These are phyloP conservation scores for Caenorhabditis zanzibari DNA, from an alignment of 2,888 invertebrate genomes.

Conservation along the genomic window DNA sequence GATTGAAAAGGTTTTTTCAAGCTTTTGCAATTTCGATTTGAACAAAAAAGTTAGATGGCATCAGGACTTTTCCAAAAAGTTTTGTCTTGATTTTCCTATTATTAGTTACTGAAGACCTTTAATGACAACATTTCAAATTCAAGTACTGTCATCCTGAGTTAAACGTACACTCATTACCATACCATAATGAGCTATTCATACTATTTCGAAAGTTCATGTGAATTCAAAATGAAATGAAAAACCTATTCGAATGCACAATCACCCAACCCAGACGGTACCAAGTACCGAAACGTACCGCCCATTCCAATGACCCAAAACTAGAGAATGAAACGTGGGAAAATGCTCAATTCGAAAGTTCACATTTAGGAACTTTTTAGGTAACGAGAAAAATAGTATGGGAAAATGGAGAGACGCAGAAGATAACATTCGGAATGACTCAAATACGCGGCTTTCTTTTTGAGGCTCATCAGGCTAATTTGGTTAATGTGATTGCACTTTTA, in stretches of 20 bases:
- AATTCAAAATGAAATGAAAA: background rate
- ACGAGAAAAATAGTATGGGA: background rate
- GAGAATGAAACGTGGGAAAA: slow-evolving; percentile 20
- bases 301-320: background rate
- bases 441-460: slow-evolving; percentile 25
- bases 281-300: slow-evolving; percentile 13
- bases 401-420: slow-evolving; percentile 13
- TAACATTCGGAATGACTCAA: slow-evolving; percentile 6
- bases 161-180: too few relatives aligned
- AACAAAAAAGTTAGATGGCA: too few relatives aligned
- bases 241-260: background rate
- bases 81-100: too few relatives aligned
- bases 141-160: too few relatives aligned
- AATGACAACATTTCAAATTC: too few relatives aligned
- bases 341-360: slow-evolving; percentile 34
- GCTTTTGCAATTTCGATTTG: too few relatives aligned
- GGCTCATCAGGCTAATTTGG: background rate
- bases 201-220: background rate
- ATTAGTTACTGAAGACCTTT: too few relatives aligned
- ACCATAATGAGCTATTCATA: too few relatives aligned
- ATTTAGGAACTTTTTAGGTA: slow-evolving; percentile 5
- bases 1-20: too few relatives aligned
- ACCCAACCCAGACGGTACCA: background rate
- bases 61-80: too few relatives aligned
- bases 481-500: slow-evolving; percentile 10